A percentile compares a stretch with the other conserved stretches of the same genome.
phyloP scores from a whole-genome alignment of 2,797 vertebrate species.

The Danionella dracula region DNA sequence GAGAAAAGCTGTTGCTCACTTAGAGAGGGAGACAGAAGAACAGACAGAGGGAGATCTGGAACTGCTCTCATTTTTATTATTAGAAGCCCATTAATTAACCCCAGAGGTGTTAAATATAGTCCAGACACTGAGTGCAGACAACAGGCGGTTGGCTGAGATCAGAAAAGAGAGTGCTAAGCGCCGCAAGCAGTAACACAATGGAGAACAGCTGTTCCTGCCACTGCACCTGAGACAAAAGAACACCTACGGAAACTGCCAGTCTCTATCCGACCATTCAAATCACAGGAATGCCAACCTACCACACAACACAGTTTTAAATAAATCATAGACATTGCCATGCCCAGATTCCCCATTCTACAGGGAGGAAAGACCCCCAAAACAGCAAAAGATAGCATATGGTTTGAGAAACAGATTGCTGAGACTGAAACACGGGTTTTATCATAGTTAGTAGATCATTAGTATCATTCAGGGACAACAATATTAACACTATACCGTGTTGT shows the following conservation, averaged over 20 bases:
- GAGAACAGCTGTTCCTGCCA: constrained; percentile 58
- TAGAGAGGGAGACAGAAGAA: constrained; percentile 39
- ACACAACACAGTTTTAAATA: neutral
- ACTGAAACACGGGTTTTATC: neutral
- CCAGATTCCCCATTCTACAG: too few species aligned
- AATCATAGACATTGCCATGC: too few species aligned
- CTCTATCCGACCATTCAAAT: constrained; percentile 38
- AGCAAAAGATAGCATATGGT: constrained; percentile 13
- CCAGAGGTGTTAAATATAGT: constrained; percentile 66
- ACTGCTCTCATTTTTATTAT: constrained; percentile 67
- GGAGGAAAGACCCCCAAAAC: too few species aligned
- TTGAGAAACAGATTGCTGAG: constrained; percentile 7
- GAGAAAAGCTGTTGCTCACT: constrained; percentile 46
- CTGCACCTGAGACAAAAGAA: constrained; percentile 10
- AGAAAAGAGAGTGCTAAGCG: constrained; percentile 42
- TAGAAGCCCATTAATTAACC: constrained; percentile 73
- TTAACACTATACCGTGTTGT: neutral
- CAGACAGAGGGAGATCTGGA: constrained; percentile 49
- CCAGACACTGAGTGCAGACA: constrained; percentile 57
- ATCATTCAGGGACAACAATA: constrained; percentile 10
- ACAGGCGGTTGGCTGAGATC: constrained; percentile 61
- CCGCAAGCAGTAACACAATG: constrained; percentile 42
- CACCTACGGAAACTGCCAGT: constrained; percentile 34
- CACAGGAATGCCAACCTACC: constrained; percentile 9
- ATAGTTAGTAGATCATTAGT: neutral